Evolutionary conservation across 2,888 invertebrate genomes (phyloP).

Genomic region (Uloborus plumipes): DNA sequence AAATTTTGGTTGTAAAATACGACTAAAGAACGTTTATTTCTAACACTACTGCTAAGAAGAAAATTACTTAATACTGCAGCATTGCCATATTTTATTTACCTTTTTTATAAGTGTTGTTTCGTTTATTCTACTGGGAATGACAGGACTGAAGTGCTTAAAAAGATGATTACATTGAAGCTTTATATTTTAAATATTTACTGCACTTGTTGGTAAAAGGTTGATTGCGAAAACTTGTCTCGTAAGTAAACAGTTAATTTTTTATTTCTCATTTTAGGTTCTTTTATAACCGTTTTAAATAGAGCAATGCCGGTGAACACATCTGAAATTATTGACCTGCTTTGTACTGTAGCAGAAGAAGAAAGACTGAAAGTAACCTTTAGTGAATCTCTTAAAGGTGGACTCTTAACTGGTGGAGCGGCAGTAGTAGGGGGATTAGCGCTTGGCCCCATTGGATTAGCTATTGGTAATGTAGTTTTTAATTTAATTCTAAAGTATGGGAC

Average conservation of each 20-base stretch:
- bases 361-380: constrained; percentile 52
- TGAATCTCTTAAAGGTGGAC: constrained; percentile 63
- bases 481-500: too few species aligned
- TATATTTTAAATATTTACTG: too few species aligned
- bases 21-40: too few species aligned
- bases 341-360: constrained; percentile 59
- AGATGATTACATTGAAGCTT: not conserved
- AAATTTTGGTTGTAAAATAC: too few species aligned
- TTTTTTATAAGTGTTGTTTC: too few species aligned
- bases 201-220: not conserved
- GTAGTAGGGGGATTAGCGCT: constrained; percentile 40
- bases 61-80: too few species aligned
- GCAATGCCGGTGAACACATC: constrained; percentile 58
- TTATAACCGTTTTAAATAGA: not conserved
- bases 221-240: not conserved
- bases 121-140: too few species aligned
- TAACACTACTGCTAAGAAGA: too few species aligned
- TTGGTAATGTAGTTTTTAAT: constrained; percentile 31
- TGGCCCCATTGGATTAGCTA: constrained; percentile 62
- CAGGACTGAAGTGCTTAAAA: too few species aligned
- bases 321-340: constrained; percentile 59
- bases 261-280: not conserved
- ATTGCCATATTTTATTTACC: too few species aligned
- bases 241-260: not conserved
- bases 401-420: constrained; percentile 48